Percentiles rank a stretch among this genome's conserved stretches.
phyloP scores from a whole-genome alignment of 2,113 vertebrate species.

The Chitala chitala region DNA sequence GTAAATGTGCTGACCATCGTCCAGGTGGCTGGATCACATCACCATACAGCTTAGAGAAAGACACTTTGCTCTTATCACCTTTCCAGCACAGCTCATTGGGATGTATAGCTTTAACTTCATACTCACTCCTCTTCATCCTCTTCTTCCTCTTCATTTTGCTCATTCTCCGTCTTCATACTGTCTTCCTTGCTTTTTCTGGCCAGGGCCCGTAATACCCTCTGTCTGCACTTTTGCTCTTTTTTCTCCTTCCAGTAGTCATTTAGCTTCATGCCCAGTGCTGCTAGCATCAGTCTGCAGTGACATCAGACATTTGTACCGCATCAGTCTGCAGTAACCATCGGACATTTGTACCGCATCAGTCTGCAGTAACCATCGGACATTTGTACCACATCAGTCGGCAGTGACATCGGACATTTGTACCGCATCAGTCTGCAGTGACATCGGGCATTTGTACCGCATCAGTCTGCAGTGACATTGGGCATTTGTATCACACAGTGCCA shows the following conservation, averaged over 20 bases:
- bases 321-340: conserved; percentile 47
- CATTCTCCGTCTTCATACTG: conserved; percentile 31
- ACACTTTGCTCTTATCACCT: too few relatives aligned
- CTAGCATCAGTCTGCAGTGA: conserved; percentile 54
- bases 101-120: conserved; percentile 13
- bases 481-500: too few relatives aligned
- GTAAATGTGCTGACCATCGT: too few relatives aligned
- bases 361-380: conserved; percentile 14
- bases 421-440: conserved; percentile 37
- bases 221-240: conserved; percentile 54
- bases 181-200: conserved; percentile 21
- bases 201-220: conserved; percentile 46
- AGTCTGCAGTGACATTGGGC: conserved; percentile 44
- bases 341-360: too few relatives aligned
- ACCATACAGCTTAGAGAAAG: too few relatives aligned
- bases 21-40: too few relatives aligned
- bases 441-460: too few relatives aligned
- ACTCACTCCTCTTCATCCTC: conserved; percentile 21
- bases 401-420: too few relatives aligned
- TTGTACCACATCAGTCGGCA: too few relatives aligned
- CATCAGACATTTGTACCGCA: too few relatives aligned
- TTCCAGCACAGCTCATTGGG: too few relatives aligned
- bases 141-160: conserved; percentile 24
- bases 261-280: conserved; percentile 70
- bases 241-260: conserved; percentile 73